Evolutionary conservation across 1,140 invertebrate genomes (phyloP).

Genomic region (Zaprionus davidi): DNA sequence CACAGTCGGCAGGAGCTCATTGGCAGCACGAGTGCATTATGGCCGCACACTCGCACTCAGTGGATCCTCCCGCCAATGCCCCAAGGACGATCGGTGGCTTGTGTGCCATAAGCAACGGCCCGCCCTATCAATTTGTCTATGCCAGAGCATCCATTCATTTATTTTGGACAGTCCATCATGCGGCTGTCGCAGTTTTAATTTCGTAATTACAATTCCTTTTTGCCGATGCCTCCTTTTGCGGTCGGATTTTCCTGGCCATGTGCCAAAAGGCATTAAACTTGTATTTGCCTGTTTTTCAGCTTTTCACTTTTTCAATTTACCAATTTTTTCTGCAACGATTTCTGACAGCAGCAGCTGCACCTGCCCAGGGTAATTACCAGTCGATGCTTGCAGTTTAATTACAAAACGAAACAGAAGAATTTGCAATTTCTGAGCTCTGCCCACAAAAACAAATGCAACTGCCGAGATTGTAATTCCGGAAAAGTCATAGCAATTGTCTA

Average conservation of each 20-base stretch:
- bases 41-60: conserved; percentile 28
- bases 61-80: conserved; percentile 33
- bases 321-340: conserved; percentile 71
- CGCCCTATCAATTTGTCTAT: conserved; percentile 47
- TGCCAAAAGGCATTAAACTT: conserved; percentile 50
- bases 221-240: conserved; percentile 30
- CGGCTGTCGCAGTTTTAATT: conserved; percentile 77
- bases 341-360: conserved; percentile 60
- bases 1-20: conserved; percentile 27
- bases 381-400: conserved; percentile 66
- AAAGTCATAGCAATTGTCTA: neutral
- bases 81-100: conserved; percentile 32
- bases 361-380: conserved; percentile 54
- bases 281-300: conserved; percentile 21
- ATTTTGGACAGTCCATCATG: conserved; percentile 76
- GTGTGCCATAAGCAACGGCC: conserved; percentile 6
- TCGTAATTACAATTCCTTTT: conserved; percentile 75
- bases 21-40: conserved; percentile 53
- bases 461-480: neutral
- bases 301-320: conserved; percentile 9
- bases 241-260: conserved; percentile 40
- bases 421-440: neutral
- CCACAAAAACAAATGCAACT: neutral
- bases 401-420: conserved; percentile 36
- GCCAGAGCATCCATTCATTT: conserved; percentile 70